These are phyloP conservation scores for Drosophila ustulata DNA, from an alignment of 2,888 invertebrate genomes.

Conservation along the genomic window DNA sequence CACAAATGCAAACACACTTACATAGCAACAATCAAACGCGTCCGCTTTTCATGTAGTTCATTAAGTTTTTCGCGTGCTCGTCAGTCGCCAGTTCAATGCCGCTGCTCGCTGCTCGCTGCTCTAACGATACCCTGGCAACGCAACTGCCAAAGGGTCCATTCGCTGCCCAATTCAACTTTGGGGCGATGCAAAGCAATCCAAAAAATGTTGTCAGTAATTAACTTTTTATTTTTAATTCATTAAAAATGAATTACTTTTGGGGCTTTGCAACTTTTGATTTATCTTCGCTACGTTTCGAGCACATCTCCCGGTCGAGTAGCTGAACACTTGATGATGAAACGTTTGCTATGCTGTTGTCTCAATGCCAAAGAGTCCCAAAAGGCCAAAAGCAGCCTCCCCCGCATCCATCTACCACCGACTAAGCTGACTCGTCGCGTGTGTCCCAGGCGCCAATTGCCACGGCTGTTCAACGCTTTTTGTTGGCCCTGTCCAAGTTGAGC, in stretches of 20 bases:
- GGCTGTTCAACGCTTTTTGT: conserved; percentile 30
- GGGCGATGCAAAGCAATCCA: background rate
- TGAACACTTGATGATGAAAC: conserved; percentile 3
- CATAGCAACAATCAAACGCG: conserved; percentile 52
- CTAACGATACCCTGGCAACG: conserved; percentile 37
- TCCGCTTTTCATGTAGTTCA: conserved; percentile 70
- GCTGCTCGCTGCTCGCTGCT: no score
- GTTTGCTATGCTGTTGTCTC: conserved; percentile 17
- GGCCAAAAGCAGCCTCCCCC: conserved; percentile 8
- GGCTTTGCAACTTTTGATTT: background rate
- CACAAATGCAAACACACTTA: conserved; percentile 19
- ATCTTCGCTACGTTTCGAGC: conserved; percentile 1
- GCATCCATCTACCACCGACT: background rate
- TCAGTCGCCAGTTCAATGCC: conserved; percentile 9
- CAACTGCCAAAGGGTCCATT: background rate
- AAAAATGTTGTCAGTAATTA: conserved; percentile 1
- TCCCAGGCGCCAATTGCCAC: conserved; percentile 51
- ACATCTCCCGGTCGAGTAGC: conserved; percentile 17
- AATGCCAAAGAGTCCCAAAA: conserved; percentile 42
- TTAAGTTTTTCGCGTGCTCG: conserved; percentile 70
- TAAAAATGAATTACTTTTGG: background rate
- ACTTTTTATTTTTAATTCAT: conserved; percentile 4
- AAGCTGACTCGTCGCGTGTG: conserved; percentile 32
- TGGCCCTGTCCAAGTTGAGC: conserved; percentile 29
- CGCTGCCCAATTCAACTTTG: no score